These are phyloP conservation scores for Hedya salicella DNA, from an alignment of 2,888 invertebrate species.

Conservation along the genomic window DNA sequence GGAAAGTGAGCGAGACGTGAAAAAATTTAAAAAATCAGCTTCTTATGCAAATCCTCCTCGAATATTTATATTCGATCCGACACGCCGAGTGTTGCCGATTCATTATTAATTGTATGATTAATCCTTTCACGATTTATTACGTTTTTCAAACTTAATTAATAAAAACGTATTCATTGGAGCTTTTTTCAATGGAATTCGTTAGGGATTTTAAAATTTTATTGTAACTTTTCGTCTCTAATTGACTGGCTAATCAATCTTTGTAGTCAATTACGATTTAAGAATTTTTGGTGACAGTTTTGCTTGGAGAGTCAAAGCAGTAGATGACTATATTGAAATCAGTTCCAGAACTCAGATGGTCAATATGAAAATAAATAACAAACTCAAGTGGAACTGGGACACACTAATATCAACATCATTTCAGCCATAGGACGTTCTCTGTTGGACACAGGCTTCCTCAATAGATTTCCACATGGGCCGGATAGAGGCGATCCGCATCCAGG, in stretches of 20 bases:
- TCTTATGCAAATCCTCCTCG: conserved; percentile 76
- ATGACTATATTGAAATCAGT: too few species aligned
- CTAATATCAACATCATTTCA: too few species aligned
- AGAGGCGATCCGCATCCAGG: too few species aligned
- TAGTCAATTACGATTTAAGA: background rate
- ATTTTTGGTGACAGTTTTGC: background rate
- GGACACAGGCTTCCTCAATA: too few species aligned
- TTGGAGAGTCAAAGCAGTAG: too few species aligned
- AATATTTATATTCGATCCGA: conserved; percentile 77
- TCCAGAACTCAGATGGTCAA: too few species aligned
- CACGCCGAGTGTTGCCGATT: conserved; percentile 67
- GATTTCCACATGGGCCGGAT: too few species aligned
- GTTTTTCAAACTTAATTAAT: conserved; percentile 74
- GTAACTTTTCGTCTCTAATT: background rate
- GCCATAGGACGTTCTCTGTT: too few species aligned
- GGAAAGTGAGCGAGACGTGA: conserved; percentile 64
- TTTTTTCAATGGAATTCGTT: conserved; percentile 75
- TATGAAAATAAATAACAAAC: too few species aligned
- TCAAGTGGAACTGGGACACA: too few species aligned
- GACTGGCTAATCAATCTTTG: background rate
- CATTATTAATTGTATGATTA: conserved; percentile 84
- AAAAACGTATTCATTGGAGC: conserved; percentile 71
- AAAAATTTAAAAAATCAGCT: conserved; percentile 65
- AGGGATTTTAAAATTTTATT: conserved; percentile 44
- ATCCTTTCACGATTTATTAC: conserved; percentile 68